Percentiles rank a stretch among this genome's conserved stretches.
phyloP scores from a whole-genome alignment of 2,888 invertebrate species.

The Ichneumoninae sp. region DNA sequence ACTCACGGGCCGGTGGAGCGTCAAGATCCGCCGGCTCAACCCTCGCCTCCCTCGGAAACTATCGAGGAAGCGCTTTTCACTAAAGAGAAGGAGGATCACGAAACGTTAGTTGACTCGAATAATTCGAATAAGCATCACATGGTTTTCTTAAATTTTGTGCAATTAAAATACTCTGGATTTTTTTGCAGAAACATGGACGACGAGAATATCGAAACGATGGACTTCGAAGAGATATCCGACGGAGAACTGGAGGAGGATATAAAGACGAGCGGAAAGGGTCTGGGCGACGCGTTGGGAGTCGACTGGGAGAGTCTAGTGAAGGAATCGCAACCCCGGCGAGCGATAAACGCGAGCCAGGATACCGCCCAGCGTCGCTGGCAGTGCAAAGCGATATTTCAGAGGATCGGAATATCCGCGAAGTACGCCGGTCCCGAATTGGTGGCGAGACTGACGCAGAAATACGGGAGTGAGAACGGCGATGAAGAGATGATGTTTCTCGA shows the following conservation, averaged over 20 bases:
- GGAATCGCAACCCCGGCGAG: slow-evolving; percentile 88
- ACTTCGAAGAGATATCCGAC: slow-evolving; percentile 96
- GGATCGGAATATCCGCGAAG: slow-evolving; percentile 92
- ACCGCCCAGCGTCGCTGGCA: slow-evolving; percentile 92
- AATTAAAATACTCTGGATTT: not conserved
- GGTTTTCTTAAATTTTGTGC: not conserved
- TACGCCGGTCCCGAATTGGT: slow-evolving; percentile 90
- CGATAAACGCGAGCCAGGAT: slow-evolving; percentile 80
- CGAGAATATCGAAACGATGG: slow-evolving; percentile 90
- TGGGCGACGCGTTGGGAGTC: slow-evolving; percentile 97
- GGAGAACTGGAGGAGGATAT: slow-evolving; percentile 94
- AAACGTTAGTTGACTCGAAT: slow-evolving; percentile 50
- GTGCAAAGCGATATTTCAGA: slow-evolving; percentile 91
- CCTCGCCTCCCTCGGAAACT: slow-evolving; percentile 75
- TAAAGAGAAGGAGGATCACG: slow-evolving; percentile 78
- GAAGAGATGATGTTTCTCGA: slow-evolving; percentile 75
- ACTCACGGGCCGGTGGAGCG: slow-evolving; percentile 58
- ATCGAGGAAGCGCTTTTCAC: slow-evolving; percentile 77
- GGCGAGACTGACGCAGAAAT: slow-evolving; percentile 81
- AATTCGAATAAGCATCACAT: not conserved
- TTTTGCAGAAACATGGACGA: slow-evolving; percentile 86
- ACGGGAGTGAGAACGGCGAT: slow-evolving; percentile 73
- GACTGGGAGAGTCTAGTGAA: slow-evolving; percentile 96
- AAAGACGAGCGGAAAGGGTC: slow-evolving; percentile 88
- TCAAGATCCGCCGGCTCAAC: slow-evolving; percentile 76